Base-by-base conservation (phyloP, 2,797 vertebrate species). In the Nyctalus aviator region DNA sequence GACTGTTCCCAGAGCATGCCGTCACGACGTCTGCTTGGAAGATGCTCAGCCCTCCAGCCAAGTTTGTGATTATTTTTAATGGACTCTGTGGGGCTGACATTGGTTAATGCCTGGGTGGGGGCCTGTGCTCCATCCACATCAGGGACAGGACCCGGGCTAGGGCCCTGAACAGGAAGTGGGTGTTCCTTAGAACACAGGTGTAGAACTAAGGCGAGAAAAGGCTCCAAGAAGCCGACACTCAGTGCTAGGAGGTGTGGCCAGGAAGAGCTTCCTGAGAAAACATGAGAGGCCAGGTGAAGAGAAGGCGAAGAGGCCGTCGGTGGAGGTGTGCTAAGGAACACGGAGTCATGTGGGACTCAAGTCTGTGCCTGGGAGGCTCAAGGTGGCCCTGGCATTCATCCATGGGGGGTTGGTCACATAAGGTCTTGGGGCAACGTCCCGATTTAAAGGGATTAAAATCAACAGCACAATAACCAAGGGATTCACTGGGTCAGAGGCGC, bases 101-200 rank as follows among this genome's bases (percentile, higher is more conserved):
- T 32, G 73, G n/a, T 35, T 35, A 77, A 35, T 32, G n/a, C 30
- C 62, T 32, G 62, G 18, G 30, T n/a, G 7, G 62, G n/a, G 62
- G 14, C 30, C n/a, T 32, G 62, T 66, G 62, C 15, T 4, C 10
- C 57, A 4, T 32, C 4, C 2, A n/a, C 1, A 1, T 48, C 41
- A 25, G 23, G 13, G 62, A 17, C 8, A n/a, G 21, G 9, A 3
- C 18, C 6, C 37, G 76, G 21, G 7, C 37, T 12, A 8, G 18
- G 8, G 3, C 0, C 0, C 9, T 1, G 23, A 10, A 18, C 3
- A 13, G 17, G 13, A 6, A 8, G 8, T 7, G 7, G 4, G 3
- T 35, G 3, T 2, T 62, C 12, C 27, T 62, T 0, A n/a, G 25
- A 73, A 27, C 59, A 7, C 9, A 72, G 27, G 30, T 5, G 25